Conservation (phyloP, 2,888 invertebrate genomes). For the Callimorpha dominula region DNA sequence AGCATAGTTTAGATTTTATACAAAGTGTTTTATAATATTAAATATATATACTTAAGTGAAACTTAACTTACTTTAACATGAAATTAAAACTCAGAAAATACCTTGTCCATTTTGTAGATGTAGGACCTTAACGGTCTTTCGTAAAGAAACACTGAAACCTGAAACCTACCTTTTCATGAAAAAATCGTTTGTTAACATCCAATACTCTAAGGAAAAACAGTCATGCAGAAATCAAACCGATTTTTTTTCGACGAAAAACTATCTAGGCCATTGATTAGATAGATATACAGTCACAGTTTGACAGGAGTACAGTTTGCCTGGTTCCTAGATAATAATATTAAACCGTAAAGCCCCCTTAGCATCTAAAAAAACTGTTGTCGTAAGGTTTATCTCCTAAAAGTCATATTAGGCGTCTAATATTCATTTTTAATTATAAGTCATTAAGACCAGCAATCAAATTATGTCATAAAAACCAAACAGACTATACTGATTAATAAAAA, state of each 20-base stretch:
- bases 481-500: constrained; percentile 41
- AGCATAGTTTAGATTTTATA: too few relatives aligned
- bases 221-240: background rate
- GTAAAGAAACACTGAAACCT: too few relatives aligned
- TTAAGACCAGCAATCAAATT: constrained; percentile 29
- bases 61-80: too few relatives aligned
- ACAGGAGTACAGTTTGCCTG: background rate
- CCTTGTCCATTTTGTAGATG: too few relatives aligned
- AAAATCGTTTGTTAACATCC: background rate
- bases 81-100: too few relatives aligned
- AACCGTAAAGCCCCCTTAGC: background rate
- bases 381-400: background rate
- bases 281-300: background rate
- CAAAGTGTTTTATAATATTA: too few relatives aligned
- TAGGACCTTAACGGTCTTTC: too few relatives aligned
- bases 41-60: too few relatives aligned
- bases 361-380: background rate
- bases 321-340: background rate
- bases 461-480: constrained; percentile 35
- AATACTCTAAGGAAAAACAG: background rate
- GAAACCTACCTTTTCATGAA: too few relatives aligned
- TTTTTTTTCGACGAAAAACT: background rate
- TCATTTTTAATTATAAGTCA: constrained; percentile 9
- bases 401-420: background rate
- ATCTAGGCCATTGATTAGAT: background rate